Evolutionary conservation across 2,888 invertebrate genomes (phyloP).

Genomic region (Crematogaster levior): DNA sequence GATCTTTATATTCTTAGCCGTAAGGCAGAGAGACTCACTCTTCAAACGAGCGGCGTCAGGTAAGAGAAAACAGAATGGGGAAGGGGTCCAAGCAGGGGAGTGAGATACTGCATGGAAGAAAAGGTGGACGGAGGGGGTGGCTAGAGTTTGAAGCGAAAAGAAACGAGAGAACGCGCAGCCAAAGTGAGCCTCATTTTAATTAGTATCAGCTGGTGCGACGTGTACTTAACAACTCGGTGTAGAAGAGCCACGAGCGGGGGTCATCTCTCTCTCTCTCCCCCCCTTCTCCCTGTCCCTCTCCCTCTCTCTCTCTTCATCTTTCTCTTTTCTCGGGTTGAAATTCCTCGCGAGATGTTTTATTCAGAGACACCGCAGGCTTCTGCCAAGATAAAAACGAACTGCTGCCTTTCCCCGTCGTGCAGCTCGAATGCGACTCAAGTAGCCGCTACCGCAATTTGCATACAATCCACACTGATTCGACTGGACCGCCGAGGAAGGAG

Average conservation of each 20-base stretch:
- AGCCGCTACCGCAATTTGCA: conserved; percentile 85
- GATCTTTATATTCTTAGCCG: conserved; percentile 85
- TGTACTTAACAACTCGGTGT: conserved; percentile 82
- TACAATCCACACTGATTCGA: conserved; percentile 83
- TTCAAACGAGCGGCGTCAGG: conserved; percentile 57
- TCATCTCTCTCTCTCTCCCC: conserved; percentile 11
- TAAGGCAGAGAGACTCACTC: conserved; percentile 76
- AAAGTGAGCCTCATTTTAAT: conserved; percentile 84
- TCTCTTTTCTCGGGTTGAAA: conserved; percentile 77
- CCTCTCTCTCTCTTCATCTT: conserved; percentile 55
- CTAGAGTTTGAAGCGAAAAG: conserved; percentile 68
- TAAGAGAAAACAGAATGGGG: conserved; percentile 54
- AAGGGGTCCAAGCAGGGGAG: conserved; percentile 52
- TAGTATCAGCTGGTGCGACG: conserved; percentile 85
- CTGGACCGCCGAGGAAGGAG: conserved; percentile 44
- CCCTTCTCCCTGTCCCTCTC: conserved; percentile 37
- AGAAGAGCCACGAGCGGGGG: conserved; percentile 56
- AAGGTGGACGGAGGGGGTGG: conserved; percentile 62
- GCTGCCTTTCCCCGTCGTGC: conserved; percentile 70
- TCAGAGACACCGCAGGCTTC: conserved; percentile 84
- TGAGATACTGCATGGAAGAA: conserved; percentile 45
- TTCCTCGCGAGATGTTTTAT: conserved; percentile 84
- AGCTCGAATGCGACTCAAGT: conserved; percentile 82
- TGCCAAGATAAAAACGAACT: conserved; percentile 73
- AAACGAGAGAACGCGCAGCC: conserved; percentile 70